Percentiles rank a stretch among this genome's conserved stretches.
Evolutionary conservation across 2,888 invertebrate species (phyloP).

Genomic region (Xestia sexstrigata): DNA sequence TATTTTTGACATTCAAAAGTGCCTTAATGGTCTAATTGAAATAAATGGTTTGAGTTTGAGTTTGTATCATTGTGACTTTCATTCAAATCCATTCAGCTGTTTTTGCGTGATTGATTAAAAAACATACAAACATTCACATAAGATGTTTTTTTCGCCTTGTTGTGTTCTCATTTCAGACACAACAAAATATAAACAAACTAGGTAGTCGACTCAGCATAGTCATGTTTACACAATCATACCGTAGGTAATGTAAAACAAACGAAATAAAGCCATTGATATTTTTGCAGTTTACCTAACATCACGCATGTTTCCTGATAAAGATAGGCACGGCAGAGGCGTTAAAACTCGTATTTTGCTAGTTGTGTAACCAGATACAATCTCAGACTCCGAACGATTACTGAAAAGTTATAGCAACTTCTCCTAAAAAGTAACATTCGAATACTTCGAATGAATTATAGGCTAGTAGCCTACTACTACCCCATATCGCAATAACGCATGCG

Average conservation of each 20-base stretch:
- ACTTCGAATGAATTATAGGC: background rate
- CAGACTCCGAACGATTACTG: background rate
- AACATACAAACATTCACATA: background rate
- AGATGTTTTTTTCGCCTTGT: background rate
- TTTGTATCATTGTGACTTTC: background rate
- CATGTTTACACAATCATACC: background rate
- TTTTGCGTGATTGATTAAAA: background rate
- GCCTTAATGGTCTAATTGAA: no score
- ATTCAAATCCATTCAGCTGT: background rate
- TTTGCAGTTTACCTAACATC: background rate
- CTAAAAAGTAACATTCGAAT: background rate
- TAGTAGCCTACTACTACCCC: background rate
- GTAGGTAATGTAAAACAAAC: background rate
- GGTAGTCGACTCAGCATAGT: background rate
- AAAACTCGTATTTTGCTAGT: background rate
- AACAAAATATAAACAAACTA: background rate
- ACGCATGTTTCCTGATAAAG: background rate
- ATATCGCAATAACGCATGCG: no score
- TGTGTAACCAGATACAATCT: background rate
- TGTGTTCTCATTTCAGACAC: background rate
- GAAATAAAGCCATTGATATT: background rate
- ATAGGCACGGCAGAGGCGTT: background rate
- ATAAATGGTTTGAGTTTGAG: no score
- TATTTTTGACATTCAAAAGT: no score
- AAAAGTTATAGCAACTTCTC: background rate